These are phyloP conservation scores for Agrochola lychnidis DNA, from an alignment of 2,888 invertebrate species.

Conservation along the genomic window DNA sequence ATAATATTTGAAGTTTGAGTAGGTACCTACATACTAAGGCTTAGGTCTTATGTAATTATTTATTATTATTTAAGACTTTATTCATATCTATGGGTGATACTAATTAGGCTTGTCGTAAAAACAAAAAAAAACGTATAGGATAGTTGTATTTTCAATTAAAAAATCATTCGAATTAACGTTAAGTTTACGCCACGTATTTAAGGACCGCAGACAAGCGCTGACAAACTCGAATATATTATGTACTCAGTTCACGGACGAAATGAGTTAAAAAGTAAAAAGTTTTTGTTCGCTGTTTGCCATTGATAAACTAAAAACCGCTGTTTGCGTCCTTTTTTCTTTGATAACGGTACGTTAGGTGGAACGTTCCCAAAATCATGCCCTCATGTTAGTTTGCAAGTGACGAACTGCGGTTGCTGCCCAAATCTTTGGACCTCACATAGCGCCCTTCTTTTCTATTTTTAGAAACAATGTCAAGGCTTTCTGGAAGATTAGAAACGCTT, in stretches of 20 bases:
- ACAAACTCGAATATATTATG: constrained; percentile 14
- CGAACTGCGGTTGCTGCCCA: constrained; percentile 35
- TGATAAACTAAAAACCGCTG: no score
- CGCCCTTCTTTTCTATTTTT: constrained; percentile 58
- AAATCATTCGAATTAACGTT: neutral
- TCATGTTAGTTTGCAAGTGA: constrained; percentile 28
- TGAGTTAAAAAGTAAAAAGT: constrained; percentile 3
- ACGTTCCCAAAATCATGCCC: constrained; percentile 21
- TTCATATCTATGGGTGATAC: neutral
- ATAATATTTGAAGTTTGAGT: neutral
- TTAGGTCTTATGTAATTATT: no score
- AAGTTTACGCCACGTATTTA: neutral
- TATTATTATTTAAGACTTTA: neutral
- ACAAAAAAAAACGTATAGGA: no score
- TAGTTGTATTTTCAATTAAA: neutral
- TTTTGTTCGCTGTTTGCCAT: neutral
- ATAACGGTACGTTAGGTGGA: constrained; percentile 16
- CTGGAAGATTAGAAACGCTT: constrained; percentile 65
- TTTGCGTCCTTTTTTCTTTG: constrained; percentile 8
- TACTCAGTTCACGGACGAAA: neutral
- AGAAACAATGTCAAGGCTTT: constrained; percentile 67
- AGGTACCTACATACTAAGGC: no score
- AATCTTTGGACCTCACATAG: constrained; percentile 49
- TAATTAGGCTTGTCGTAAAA: neutral
- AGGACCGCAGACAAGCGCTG: neutral